Percentiles rank a stretch among this genome's conserved stretches.
Evolutionary conservation across 92 coral and sea anemone genomes (phyloP).

Genomic region (Phenganax subtilis): DNA sequence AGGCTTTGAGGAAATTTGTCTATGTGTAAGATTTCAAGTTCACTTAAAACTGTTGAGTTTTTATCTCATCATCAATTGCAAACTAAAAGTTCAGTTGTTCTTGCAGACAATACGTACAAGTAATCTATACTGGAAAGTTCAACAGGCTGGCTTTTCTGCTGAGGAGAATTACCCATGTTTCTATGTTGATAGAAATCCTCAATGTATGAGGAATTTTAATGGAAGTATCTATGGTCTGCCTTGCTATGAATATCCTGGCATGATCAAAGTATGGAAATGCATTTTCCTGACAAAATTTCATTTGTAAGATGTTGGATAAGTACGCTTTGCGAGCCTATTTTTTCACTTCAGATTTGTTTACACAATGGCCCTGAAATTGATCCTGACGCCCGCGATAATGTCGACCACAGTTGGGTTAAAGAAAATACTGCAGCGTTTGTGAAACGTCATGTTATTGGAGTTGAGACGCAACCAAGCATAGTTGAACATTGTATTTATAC

Average conservation of each 20-base stretch:
- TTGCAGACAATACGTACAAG: conserved; percentile 58
- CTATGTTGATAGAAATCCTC: conserved; percentile 1
- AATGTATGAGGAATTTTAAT: conserved; percentile 15
- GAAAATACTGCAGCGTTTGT: conserved; percentile 36
- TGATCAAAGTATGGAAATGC: conserved; percentile 58
- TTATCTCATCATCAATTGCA: too few relatives aligned
- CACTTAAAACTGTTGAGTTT: background rate
- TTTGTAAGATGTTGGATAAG: too few relatives aligned
- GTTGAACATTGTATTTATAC: conserved; percentile 81
- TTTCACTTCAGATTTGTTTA: conserved; percentile 50
- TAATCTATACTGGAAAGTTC: conserved; percentile 73
- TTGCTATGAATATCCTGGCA: conserved; percentile 71
- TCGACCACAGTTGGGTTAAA: background rate
- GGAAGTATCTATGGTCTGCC: conserved; percentile 71
- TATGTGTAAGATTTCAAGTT: background rate
- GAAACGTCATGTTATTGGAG: conserved; percentile 45
- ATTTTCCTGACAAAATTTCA: too few relatives aligned
- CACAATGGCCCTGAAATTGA: conserved; percentile 37
- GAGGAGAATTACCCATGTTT: conserved; percentile 70
- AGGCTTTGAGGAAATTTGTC: too few relatives aligned
- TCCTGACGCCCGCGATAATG: conserved; percentile 21
- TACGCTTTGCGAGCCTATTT: background rate
- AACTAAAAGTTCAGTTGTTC: background rate
- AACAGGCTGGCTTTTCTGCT: conserved; percentile 51
- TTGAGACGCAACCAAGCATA: conserved; percentile 65